phyloP scores from a whole-genome alignment of 2,113 vertebrate species.

The Psittacus erithacus region DNA sequence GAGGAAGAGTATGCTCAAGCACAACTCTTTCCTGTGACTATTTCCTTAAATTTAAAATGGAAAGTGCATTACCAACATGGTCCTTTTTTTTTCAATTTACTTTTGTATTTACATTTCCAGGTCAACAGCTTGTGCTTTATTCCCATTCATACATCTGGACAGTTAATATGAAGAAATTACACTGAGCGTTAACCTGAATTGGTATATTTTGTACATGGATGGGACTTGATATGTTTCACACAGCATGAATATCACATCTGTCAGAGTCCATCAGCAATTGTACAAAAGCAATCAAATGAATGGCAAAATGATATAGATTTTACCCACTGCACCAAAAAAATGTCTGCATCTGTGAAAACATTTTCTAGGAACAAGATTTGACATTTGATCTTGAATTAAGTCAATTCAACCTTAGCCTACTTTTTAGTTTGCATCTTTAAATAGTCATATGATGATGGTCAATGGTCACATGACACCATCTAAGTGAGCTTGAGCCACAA shows the following conservation, averaged over 20 bases:
- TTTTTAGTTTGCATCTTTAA: not conserved
- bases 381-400: not conserved
- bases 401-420: not conserved
- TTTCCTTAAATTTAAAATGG: not conserved
- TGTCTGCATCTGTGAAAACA: not conserved
- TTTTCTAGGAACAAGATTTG: not conserved
- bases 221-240: not conserved
- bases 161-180: not conserved
- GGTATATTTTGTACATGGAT: not conserved
- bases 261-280: not conserved
- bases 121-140: not conserved
- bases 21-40: not conserved
- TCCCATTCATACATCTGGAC: not conserved
- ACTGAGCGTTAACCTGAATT: not conserved
- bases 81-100: not conserved
- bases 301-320: not conserved
- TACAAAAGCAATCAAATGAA: not conserved
- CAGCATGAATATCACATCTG: not conserved
- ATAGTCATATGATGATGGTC: not conserved
- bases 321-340: not conserved
- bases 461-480: not conserved
- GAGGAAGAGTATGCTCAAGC: not conserved
- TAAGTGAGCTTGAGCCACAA: not conserved
- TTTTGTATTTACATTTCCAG: not conserved
- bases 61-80: not conserved